Percentiles rank a stretch among this genome's conserved stretches.
phyloP scores from a whole-genome alignment of 1,140 invertebrate species.

The Drosophila santomea region DNA sequence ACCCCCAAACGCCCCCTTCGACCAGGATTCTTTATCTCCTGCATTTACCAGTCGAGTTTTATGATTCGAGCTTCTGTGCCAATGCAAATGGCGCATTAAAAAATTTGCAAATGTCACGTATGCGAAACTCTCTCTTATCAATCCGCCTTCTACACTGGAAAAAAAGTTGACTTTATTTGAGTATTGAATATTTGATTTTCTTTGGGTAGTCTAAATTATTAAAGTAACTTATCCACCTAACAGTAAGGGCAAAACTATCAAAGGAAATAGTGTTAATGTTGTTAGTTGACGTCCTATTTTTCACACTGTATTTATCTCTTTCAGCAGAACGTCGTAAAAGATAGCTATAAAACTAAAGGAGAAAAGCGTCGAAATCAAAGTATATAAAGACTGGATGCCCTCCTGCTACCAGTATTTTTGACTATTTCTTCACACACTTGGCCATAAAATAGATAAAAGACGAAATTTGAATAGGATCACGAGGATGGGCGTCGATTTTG shows the following conservation, averaged over 20 bases:
- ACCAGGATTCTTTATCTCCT: conserved; percentile 18
- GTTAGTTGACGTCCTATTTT: not conserved
- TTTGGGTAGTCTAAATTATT: no score
- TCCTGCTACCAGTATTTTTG: conserved; percentile 43
- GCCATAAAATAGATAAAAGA: conserved; percentile 77
- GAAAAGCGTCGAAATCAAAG: conserved; percentile 70
- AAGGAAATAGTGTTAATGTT: not conserved
- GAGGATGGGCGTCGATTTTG: not conserved
- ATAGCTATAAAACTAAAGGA: conserved; percentile 74
- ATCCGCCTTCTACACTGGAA: conserved; percentile 6
- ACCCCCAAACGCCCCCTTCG: conserved; percentile 19
- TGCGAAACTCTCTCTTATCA: conserved; percentile 48
- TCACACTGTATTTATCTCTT: conserved; percentile 46
- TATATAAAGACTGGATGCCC: conserved; percentile 65
- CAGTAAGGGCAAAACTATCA: no score
- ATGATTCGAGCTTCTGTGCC: conserved; percentile 57
- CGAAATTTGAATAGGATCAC: conserved; percentile 73
- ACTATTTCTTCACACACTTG: conserved; percentile 64
- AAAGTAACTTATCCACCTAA: no score
- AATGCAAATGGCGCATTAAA: conserved; percentile 79
- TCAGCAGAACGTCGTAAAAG: conserved; percentile 65
- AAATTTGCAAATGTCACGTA: conserved; percentile 74
- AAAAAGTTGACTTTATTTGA: not conserved
- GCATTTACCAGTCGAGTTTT: conserved; percentile 41
- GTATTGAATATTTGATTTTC: not conserved